Conservation (phyloP, 2,113 vertebrate genomes). For the Poecilia latipinna region DNA sequence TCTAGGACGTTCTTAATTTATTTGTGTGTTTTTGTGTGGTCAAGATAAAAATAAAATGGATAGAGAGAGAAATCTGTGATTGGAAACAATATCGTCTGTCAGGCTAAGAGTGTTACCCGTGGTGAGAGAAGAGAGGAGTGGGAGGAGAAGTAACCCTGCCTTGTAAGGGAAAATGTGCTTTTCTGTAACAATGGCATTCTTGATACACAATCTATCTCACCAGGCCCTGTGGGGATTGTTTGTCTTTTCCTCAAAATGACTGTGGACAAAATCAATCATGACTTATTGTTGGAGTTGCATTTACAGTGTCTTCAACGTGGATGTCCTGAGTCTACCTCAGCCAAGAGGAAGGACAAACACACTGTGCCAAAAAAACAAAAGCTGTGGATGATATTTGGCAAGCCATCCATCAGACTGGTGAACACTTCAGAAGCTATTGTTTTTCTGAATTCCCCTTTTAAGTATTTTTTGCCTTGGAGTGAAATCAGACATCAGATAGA, state of each 20-base stretch:
- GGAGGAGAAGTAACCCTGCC: slow-evolving; percentile 60
- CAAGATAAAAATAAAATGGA: slow-evolving; percentile 27
- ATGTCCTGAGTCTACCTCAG: slow-evolving; percentile 59
- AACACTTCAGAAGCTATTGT: slow-evolving; percentile 55
- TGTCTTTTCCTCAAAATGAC: slow-evolving; percentile 62
- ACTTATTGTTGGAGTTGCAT: slow-evolving; percentile 71
- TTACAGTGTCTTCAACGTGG: slow-evolving; percentile 66
- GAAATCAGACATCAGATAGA: slow-evolving; percentile 41
- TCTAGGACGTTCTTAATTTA: slow-evolving; percentile 3
- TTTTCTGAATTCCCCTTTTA: slow-evolving; percentile 42
- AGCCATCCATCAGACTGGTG: slow-evolving; percentile 46
- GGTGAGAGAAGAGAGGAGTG: slow-evolving; percentile 46
- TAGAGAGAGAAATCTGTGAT: slow-evolving; percentile 47
- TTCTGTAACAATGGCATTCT: slow-evolving; percentile 68
- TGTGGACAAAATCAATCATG: slow-evolving; percentile 76
- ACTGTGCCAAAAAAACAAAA: slow-evolving; percentile 26
- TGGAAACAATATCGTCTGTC: slow-evolving; percentile 68
- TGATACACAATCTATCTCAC: slow-evolving; percentile 69
- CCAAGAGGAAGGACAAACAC: slow-evolving; percentile 55
- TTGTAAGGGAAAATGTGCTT: slow-evolving; percentile 74
- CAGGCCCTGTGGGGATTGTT: slow-evolving; percentile 59
- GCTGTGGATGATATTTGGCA: slow-evolving; percentile 58
- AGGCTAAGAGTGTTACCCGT: slow-evolving; percentile 62
- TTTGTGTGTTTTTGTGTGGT: slow-evolving; percentile 28
- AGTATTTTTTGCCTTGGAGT: slow-evolving; percentile 54